Conservation (phyloP, 2,888 invertebrate species). For the Tinea trinotella region DNA sequence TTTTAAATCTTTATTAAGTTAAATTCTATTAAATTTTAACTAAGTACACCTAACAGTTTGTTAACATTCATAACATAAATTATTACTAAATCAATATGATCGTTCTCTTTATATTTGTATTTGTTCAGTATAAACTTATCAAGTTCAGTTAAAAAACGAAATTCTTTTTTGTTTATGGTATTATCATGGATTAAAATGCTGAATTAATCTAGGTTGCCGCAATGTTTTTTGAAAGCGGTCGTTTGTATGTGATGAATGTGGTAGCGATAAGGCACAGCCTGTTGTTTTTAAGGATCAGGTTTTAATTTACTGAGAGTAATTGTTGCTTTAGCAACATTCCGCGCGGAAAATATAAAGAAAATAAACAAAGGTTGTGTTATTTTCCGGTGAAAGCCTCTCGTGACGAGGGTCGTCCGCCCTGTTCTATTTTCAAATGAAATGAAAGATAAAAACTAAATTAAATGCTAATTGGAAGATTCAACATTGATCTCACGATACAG, state of each 20-base stretch:
- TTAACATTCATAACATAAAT: background rate
- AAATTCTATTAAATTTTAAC: conserved; percentile 5
- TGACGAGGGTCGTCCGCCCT: conserved; percentile 52
- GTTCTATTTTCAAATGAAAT: conserved; percentile 56
- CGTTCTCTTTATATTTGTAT: background rate
- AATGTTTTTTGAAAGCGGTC: background rate
- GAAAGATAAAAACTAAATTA: conserved; percentile 59
- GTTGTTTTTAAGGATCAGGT: conserved; percentile 43
- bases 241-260: conserved; percentile 16
- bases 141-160: background rate
- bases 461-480: conserved; percentile 60
- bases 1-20: conserved; percentile 13
- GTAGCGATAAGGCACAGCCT: conserved; percentile 41
- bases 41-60: background rate
- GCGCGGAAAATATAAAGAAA: conserved; percentile 47
- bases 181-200: conserved; percentile 9
- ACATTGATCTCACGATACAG: conserved; percentile 22
- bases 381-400: conserved; percentile 48
- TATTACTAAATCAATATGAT: background rate
- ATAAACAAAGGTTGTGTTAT: conserved; percentile 53
- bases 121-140: background rate
- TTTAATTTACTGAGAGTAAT: conserved; percentile 50
- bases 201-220: conserved; percentile 9
- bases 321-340: conserved; percentile 45
- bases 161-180: background rate